Conservation (phyloP, 2,113 vertebrate species). For the Colossoma macropomum region DNA sequence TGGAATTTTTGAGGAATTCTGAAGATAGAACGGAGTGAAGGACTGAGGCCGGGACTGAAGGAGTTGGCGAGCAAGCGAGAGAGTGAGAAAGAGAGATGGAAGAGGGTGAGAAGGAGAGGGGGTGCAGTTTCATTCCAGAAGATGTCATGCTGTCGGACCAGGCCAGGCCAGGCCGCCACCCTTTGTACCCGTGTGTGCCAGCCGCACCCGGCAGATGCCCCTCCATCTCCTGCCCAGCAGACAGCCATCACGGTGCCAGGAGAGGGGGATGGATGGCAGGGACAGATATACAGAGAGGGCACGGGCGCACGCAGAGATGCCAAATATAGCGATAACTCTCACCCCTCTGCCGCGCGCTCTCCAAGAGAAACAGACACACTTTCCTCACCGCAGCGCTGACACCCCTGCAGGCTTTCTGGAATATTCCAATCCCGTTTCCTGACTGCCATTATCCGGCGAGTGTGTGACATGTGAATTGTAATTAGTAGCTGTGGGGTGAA, state of each 20-base stretch:
- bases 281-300: slow-evolving; percentile 66
- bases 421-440: slow-evolving; percentile 75
- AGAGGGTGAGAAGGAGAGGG: slow-evolving; percentile 54
- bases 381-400: slow-evolving; percentile 70
- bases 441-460: slow-evolving; percentile 73
- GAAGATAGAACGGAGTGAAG: slow-evolving; percentile 76
- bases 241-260: slow-evolving; percentile 71
- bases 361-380: slow-evolving; percentile 64
- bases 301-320: slow-evolving; percentile 71
- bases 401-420: slow-evolving; percentile 73
- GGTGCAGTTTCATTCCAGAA: slow-evolving; percentile 91
- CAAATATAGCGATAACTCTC: slow-evolving; percentile 62
- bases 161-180: slow-evolving; percentile 84
- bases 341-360: slow-evolving; percentile 35
- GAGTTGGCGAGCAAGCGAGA: slow-evolving; percentile 83
- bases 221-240: slow-evolving; percentile 83
- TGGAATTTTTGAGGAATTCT: too few relatives aligned
- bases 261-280: slow-evolving; percentile 74
- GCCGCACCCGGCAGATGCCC: slow-evolving; percentile 91
- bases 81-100: slow-evolving; percentile 76
- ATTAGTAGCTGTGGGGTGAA: slow-evolving; percentile 78
- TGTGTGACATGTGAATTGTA: slow-evolving; percentile 79
- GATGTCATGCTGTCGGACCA: slow-evolving; percentile 95
- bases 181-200: slow-evolving; percentile 75
- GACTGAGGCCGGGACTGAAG: slow-evolving; percentile 83